Evolutionary conservation across 2,113 vertebrate species (phyloP).

Genomic region (Oryzias javanicus): DNA sequence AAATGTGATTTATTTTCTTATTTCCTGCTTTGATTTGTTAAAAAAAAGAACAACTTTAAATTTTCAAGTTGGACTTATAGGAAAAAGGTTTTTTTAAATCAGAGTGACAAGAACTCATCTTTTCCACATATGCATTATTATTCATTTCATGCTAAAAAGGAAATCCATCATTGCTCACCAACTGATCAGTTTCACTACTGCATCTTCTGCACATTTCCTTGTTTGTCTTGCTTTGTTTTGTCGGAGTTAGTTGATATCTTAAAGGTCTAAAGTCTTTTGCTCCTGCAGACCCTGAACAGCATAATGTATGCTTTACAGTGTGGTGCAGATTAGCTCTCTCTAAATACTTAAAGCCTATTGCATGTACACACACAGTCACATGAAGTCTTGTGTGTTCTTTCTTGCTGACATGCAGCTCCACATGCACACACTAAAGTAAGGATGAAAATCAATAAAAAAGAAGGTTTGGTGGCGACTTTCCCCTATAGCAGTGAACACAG

Average conservation of each 20-base stretch:
- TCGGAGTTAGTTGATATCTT: no score
- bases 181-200: no score
- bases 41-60: no score
- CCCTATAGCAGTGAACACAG: conserved; percentile 23
- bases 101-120: no score
- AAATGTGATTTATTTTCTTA: not conserved
- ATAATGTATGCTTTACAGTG: conserved; percentile 29
- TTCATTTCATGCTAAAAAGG: no score
- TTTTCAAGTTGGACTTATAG: no score
- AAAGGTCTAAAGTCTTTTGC: not conserved
- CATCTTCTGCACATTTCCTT: no score
- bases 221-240: no score
- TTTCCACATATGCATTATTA: no score
- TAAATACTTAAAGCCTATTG: conserved; percentile 29
- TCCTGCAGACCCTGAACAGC: conserved; percentile 15
- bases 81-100: no score
- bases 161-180: no score
- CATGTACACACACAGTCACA: conserved; percentile 32
- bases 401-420: conserved; percentile 22
- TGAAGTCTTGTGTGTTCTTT: conserved; percentile 17
- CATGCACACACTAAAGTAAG: conserved; percentile 10
- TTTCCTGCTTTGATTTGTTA: not conserved
- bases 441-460: conserved; percentile 42
- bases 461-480: conserved; percentile 12
- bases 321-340: conserved; percentile 21